Evolutionary conservation across 53 echinoderm and acorn worm species (phyloP).

Genomic region (Hippasteria phrygiana): DNA sequence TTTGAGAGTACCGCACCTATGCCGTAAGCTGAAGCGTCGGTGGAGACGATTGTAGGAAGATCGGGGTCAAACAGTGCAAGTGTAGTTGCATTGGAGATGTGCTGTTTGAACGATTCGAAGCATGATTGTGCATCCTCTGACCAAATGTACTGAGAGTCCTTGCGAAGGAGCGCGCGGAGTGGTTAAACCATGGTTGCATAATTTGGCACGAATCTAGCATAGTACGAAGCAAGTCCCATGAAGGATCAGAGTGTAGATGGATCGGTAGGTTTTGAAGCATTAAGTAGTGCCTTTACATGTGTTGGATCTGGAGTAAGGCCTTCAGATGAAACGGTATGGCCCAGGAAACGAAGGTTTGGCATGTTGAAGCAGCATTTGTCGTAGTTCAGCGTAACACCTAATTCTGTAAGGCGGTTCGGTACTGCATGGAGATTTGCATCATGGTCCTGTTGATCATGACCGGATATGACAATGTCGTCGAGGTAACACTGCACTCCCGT

Average conservation of each 20-base stretch:
- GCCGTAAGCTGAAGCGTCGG: constrained; percentile 54
- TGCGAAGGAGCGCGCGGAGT: background rate
- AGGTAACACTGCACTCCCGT: constrained; percentile 66
- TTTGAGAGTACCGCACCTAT: constrained; percentile 57
- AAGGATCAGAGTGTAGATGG: constrained; percentile 37
- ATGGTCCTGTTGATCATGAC: constrained; percentile 47
- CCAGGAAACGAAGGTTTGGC: constrained; percentile 51
- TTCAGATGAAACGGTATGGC: constrained; percentile 39
- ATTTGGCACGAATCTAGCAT: constrained; percentile 52
- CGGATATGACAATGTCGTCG: constrained; percentile 67
- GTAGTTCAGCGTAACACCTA: constrained; percentile 41
- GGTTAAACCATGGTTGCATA: constrained; percentile 34
- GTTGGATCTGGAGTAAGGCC: constrained; percentile 49
- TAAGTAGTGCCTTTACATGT: constrained; percentile 48
- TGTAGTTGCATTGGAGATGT: constrained; percentile 7
- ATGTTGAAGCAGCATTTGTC: constrained; percentile 57
- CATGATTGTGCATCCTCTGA: constrained; percentile 1
- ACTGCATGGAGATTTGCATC: constrained; percentile 42
- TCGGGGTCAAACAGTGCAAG: constrained; percentile 45
- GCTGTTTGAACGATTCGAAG: constrained; percentile 31
- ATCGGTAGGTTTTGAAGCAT: constrained; percentile 32
- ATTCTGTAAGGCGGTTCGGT: constrained; percentile 9
- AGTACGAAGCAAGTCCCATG: constrained; percentile 44
- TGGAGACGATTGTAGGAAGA: constrained; percentile 36
- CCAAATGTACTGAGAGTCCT: constrained; percentile 28